These are phyloP conservation scores for Thereva unica DNA, from an alignment of 2,888 invertebrate species.

Conservation along the genomic window DNA sequence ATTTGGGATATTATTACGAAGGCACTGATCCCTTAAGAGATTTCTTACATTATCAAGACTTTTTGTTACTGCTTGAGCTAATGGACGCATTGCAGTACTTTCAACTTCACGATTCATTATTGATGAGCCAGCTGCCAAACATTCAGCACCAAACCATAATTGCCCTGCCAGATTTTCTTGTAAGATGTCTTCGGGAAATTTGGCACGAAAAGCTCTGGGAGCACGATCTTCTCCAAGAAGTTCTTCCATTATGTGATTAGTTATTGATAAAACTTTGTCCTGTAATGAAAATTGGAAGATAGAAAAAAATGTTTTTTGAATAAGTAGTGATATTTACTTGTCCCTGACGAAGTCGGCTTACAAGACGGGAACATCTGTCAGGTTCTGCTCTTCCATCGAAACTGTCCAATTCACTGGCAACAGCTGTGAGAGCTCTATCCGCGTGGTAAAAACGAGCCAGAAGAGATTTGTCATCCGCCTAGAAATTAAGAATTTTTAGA, in stretches of 20 bases:
- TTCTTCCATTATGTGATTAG: conserved; percentile 94
- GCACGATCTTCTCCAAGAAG: conserved; percentile 84
- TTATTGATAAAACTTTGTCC: conserved; percentile 88
- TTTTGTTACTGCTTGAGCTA: conserved; percentile 95
- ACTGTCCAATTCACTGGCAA: conserved; percentile 95
- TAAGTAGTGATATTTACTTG: conserved; percentile 63
- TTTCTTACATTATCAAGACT: conserved; percentile 92
- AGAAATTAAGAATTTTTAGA: conserved; percentile 52
- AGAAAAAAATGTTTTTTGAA: conserved; percentile 12
- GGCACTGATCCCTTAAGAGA: conserved; percentile 84
- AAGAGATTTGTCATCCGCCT: conserved; percentile 91
- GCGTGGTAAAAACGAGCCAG: conserved; percentile 98
- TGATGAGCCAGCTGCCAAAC: conserved; percentile 96
- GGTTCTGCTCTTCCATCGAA: conserved; percentile 99
- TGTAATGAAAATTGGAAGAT: conserved; percentile 52
- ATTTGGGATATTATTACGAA: conserved; percentile 67
- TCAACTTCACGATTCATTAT: conserved; percentile 97
- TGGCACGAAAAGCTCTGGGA: conserved; percentile 92
- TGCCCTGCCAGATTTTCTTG: conserved; percentile 98
- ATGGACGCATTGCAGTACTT: conserved; percentile 93
- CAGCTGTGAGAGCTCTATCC: conserved; percentile 92
- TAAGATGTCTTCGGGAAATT: conserved; percentile 98
- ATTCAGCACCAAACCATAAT: conserved; percentile 99
- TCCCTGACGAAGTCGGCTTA: conserved; percentile 91
- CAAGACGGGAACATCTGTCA: conserved; percentile 91